A percentile compares a stretch with the other conserved stretches of the same genome.
These are phyloP conservation scores for Eupithecia pulchellata DNA, from an alignment of 2,888 invertebrate species.

Conservation along the genomic window DNA sequence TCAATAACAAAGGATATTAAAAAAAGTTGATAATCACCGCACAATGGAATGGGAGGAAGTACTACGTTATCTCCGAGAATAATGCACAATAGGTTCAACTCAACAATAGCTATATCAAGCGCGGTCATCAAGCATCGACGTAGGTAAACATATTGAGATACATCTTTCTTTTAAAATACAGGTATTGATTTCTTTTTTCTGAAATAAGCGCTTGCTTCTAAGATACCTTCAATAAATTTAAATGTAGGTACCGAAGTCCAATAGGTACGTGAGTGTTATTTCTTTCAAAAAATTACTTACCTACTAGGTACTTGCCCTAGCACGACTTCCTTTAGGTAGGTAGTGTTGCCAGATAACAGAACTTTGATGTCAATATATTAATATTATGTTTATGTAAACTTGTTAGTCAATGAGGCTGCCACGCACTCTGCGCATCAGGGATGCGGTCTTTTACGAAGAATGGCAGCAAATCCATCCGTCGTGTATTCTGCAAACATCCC, in stretches of 20 bases:
- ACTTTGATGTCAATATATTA: no score
- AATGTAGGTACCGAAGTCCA: no score
- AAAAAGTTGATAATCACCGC: not conserved
- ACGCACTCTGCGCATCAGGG: no score
- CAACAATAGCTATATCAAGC: not conserved
- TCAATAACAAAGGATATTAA: not conserved
- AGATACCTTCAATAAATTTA: no score
- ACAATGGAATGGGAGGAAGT: conserved; percentile 5
- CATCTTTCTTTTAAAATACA: not conserved
- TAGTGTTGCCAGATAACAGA: no score
- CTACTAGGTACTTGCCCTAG: not conserved
- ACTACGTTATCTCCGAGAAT: not conserved
- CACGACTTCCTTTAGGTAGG: no score
- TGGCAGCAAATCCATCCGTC: no score
- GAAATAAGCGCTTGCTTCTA: not conserved
- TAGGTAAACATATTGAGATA: not conserved
- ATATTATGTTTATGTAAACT: no score
- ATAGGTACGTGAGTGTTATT: no score
- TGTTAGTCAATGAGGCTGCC: no score
- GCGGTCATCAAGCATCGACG: conserved; percentile 3
- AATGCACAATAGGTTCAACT: conserved; percentile 8
- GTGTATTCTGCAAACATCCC: no score
- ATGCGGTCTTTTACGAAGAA: no score
- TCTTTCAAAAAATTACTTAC: not conserved
- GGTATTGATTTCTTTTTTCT: not conserved